Base-by-base conservation (phyloP, 2,113 vertebrate genomes). In the Serranochromis macrocephalus region DNA sequence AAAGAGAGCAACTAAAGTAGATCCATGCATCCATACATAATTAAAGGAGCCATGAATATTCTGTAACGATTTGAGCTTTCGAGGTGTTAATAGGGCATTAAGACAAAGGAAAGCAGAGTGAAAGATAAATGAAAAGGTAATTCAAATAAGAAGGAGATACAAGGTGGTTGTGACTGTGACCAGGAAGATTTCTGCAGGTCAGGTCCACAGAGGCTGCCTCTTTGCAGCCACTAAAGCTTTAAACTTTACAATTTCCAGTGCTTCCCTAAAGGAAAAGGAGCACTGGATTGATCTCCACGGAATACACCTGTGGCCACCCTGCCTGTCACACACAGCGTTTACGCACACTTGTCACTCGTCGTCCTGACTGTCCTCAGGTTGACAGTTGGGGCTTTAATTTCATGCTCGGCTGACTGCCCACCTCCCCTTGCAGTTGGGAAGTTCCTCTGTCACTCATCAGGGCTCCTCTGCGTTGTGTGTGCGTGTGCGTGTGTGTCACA, bases 311-410 rank as follows among this genome's bases (percentile, higher is more conserved):
- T 19, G 38, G 36, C 26, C 38, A 40, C 5, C 19, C 21, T 14
- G 33, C 31, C 81, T 36, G 63, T 61, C 66, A 71, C 80, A 57
- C 71, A 82, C 53, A 63, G 58, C 57, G 29, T 11, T 54, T 51
- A 83, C 49, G 75, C 75, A 57, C 83, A 80, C 33, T 4, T 26
- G 17, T 84, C 83, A 84, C 49, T 85, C 42, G 42, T 29, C 3
- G 19, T 78, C 38, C 78, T 57, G 31, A 87, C 54, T 88, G 85
- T 87, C 90, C 89, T 84, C 88, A 88, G 89, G 79, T 90, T 94
- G 87, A 91, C 87, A 91, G 92, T 92, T 85, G 81, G 91, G 93
- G 84, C 91, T 94, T 95, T 96, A 94, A 96, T 96, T 96, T 96
- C 95, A 96, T 92, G 95, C 95, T 95, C 33, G 21, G 57, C 81